Evolutionary conservation across 2,888 invertebrate species (phyloP).

Genomic region (Vanessa cardui): DNA sequence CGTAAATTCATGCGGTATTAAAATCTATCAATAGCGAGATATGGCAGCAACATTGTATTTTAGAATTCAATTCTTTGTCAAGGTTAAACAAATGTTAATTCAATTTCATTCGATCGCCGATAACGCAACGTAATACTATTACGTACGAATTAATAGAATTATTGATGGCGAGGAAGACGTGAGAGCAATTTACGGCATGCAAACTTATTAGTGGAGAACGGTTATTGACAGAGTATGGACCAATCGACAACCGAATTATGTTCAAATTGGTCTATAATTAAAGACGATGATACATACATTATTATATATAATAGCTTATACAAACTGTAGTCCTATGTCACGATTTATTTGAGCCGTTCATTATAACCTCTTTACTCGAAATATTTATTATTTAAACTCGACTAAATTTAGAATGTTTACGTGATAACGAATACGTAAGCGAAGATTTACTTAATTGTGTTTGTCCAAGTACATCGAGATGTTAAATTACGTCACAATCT

Average conservation of each 20-base stretch:
- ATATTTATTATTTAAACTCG: background rate
- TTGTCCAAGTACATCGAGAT: background rate
- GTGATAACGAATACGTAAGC: background rate
- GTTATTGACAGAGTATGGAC: conserved; percentile 14
- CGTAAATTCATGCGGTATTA: background rate
- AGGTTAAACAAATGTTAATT: conserved; percentile 17
- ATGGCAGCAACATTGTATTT: conserved; percentile 10
- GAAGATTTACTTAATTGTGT: background rate
- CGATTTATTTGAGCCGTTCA: background rate
- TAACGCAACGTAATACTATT: conserved; percentile 1
- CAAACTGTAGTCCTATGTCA: background rate
- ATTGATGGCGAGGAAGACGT: conserved; percentile 7
- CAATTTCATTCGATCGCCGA: background rate
- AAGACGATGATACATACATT: background rate
- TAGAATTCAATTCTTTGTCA: conserved; percentile 14
- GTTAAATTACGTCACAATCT: background rate
- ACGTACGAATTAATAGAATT: conserved; percentile 1
- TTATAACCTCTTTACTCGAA: background rate
- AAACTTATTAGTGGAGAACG: conserved; percentile 15
- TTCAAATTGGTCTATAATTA: background rate
- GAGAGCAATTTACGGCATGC: conserved; percentile 21
- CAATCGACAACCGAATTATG: background rate
- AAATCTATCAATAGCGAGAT: conserved; percentile 16
- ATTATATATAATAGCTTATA: background rate
- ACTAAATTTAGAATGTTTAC: background rate